A percentile compares a stretch with the other conserved stretches of the same genome.
Conservation (phyloP, 1,140 invertebrate genomes). For the Doryteuthis pealeii region DNA sequence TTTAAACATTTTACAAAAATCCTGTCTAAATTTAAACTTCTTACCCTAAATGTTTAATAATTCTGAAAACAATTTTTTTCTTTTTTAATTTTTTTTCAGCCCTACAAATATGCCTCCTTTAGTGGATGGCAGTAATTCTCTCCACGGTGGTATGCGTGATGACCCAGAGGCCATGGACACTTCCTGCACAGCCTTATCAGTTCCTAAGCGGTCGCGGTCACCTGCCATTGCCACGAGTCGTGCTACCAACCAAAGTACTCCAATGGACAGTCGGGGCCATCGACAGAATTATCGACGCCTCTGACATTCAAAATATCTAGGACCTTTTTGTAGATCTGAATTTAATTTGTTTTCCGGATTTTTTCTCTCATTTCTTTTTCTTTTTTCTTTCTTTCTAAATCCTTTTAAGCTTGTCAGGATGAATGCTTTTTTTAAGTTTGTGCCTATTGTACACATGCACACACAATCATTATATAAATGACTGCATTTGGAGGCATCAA, state of each 20-base stretch:
- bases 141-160: neutral
- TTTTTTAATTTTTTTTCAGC: neutral
- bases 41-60: too few species aligned
- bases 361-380: neutral
- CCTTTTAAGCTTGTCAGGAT: too few species aligned
- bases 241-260: neutral
- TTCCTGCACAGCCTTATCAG: slow-evolving; percentile 21
- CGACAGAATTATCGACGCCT: neutral
- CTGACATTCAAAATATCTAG: neutral
- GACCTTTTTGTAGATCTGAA: neutral
- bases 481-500: too few species aligned
- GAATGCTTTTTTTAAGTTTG: too few species aligned
- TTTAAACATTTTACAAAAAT: too few species aligned
- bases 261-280: neutral
- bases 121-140: neutral
- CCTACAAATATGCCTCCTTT: neutral
- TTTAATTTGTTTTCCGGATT: neutral
- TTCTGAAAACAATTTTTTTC: too few species aligned
- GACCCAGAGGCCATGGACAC: slow-evolving; percentile 51
- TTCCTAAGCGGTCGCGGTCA: slow-evolving; percentile 41
- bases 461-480: too few species aligned
- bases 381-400: neutral
- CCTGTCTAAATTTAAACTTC: too few species aligned
- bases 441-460: too few species aligned
- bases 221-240: slow-evolving; percentile 42